Base-by-base conservation (phyloP, 2,113 vertebrate genomes). In the Philantomba maxwellii region DNA sequence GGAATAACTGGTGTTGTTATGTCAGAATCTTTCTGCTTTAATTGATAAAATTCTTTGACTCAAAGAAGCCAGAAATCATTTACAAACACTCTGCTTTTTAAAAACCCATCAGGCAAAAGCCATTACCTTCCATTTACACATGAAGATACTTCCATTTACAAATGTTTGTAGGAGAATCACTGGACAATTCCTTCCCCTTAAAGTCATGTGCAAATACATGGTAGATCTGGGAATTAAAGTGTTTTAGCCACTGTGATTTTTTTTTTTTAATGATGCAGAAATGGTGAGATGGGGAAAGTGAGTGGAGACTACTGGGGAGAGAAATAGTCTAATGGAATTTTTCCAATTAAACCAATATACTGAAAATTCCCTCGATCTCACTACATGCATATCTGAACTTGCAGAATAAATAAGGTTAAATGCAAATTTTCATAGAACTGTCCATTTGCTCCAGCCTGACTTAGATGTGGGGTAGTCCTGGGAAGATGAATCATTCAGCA, bases 21-120 rank as follows among this genome's bases (percentile, higher is more conserved):
- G 58, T 85, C 87, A 91, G 55, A 95, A 80, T 45, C 77, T 96
- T 97, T 87, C 55, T 91, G 13, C 86, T 95, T 95, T 96, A 95
- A 90, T 86, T 97, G 94, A 95, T 83, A 77, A n/a, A 94, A 80
- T 96, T 92, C 60, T 96, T 97, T 96, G 78, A 96, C 49, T 43
- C 55, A 97, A 77, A 62, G 43, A 84, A 95, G 80, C 55, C 53
- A 94, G 93, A 98, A 85, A 45, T 87, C 86, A 96, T 94, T 87
- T 94, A 91, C 36, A 84, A 95, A 89, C 78, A 95, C 90, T 95
- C 77, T 96, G 66, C 55, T 96, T 95, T 96, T 95, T 78, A 91
- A 89, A 96, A 96, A 21, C 10, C 36, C 45, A 51, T 75, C 87
- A 84, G n/a, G 36, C 55, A 75, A 83, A 91, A 87, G 47, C 43